Conservation (phyloP, 2,113 vertebrate species). For the Nannobrachium achirus region DNA sequence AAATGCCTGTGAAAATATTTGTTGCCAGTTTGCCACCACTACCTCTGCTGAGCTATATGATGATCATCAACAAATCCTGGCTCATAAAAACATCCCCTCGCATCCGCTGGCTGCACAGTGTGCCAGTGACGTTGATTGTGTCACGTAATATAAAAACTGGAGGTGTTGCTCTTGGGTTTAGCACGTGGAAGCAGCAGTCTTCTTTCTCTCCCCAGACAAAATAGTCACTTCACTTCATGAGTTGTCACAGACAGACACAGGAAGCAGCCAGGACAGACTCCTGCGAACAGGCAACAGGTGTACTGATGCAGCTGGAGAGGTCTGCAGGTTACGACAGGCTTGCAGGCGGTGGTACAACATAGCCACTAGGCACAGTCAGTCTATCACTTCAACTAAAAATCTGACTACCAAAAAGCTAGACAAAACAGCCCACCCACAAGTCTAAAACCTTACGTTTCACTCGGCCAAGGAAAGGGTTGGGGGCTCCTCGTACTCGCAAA, state of each 20-base stretch:
- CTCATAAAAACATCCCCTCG: slow-evolving; percentile 39
- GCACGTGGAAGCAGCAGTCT: slow-evolving; percentile 55
- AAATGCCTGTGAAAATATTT: slow-evolving; percentile 36
- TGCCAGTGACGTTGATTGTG: slow-evolving; percentile 49
- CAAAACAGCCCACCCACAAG: slow-evolving; percentile 20
- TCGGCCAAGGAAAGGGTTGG: background rate
- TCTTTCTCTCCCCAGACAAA: slow-evolving; percentile 21
- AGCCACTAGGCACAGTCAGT: background rate
- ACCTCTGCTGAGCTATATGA: slow-evolving; percentile 24
- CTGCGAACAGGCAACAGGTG: slow-evolving; percentile 69
- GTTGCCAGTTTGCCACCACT: slow-evolving; percentile 26
- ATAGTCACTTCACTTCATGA: slow-evolving; percentile 41
- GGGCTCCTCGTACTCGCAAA: slow-evolving; percentile 1
- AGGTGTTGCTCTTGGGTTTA: slow-evolving; percentile 44
- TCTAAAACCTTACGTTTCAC: slow-evolving; percentile 6
- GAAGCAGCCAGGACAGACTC: slow-evolving; percentile 38
- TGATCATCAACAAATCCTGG: slow-evolving; percentile 48
- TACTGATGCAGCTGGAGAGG: slow-evolving; percentile 53
- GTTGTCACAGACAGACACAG: slow-evolving; percentile 27
- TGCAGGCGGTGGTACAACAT: background rate
- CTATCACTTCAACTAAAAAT: slow-evolving; percentile 21
- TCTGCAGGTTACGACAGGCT: slow-evolving; percentile 61
- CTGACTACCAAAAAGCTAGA: slow-evolving; percentile 27
- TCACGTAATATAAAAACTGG: slow-evolving; percentile 30
- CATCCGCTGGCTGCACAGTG: slow-evolving; percentile 24